These are phyloP conservation scores for Candidula unifasciata DNA, from an alignment of 2,888 invertebrate species.

Conservation along the genomic window DNA sequence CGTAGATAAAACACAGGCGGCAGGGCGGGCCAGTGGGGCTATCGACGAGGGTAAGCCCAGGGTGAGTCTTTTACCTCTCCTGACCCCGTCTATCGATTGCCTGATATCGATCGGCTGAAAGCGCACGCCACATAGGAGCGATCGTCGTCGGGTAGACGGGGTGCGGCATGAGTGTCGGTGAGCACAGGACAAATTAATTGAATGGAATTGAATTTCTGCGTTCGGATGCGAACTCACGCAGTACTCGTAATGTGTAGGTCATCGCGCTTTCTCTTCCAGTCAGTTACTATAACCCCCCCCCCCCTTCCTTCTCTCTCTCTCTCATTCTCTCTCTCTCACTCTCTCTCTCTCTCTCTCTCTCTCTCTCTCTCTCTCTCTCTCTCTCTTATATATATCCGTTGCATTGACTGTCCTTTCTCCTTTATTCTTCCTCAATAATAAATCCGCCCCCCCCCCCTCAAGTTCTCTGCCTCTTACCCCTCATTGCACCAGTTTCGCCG, in stretches of 20 bases:
- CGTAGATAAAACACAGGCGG: no score
- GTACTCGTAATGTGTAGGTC: background rate
- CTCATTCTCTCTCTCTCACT: constrained; percentile 27
- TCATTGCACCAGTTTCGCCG: no score
- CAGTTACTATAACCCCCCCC: background rate
- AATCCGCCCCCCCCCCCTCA: no score
- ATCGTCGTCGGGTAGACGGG: background rate
- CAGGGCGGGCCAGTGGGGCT: background rate
- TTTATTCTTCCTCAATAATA: no score
- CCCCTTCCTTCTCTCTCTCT: background rate
- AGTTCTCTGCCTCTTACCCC: no score
- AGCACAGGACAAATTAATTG: constrained; percentile 4
- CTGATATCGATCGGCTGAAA: constrained; percentile 14
- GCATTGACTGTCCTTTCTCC: no score
- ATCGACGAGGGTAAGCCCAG: constrained; percentile 10
- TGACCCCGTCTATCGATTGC: constrained; percentile 5
- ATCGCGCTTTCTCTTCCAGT: background rate
- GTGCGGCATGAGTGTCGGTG: background rate
- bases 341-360: constrained; percentile 24
- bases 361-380: constrained; percentile 28
- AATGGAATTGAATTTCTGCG: background rate
- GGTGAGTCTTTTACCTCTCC: background rate
- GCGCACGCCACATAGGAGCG: background rate
- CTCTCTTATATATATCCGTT: no score
- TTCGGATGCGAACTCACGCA: background rate